Evolutionary conservation across 2,797 vertebrate genomes (phyloP), one percentile per base, ranked within the genome.

Genomic region (Falco rusticolus): DNA sequence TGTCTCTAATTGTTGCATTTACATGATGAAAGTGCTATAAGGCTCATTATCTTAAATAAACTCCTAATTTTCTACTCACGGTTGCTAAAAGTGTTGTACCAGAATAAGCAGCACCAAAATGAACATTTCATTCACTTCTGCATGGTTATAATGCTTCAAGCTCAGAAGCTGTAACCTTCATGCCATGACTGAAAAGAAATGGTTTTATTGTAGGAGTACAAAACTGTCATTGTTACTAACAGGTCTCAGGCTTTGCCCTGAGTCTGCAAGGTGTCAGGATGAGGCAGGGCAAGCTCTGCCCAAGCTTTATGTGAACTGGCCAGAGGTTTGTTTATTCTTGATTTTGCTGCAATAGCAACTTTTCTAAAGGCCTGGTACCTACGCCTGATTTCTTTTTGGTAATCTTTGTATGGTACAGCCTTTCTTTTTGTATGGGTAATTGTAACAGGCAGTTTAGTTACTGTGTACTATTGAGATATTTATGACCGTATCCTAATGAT

Each of bases 11-110:
- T 94, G 61, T 76, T 90, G 59, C 93, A 93, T 93, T 96, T 95
- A 77, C 81, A 85, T 91, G 75, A 89, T 79, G 78, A 65, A 95
- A 78, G 53, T 41, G 64, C 78, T 91, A 22, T 85, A 68, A 80
- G 78, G 71, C 75, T 93, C 87, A 87, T 92, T 95, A 93, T 93
- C 87, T 69, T 89, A 94, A 95, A 95, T 85, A 95, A 92, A 95
- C 78, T 82, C 70, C 74, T 66, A 76, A 94, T 96, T 96, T 96
- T 81, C 92, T 69, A 83, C 75, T 93, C 84, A 83, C 1, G 0
- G 84, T 77, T 87, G 61, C 81, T 85, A 60, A 57, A 92, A 87
- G 31, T 51, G 75, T 84, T 93, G 83, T 83, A 93, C 60, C 69
- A 90, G 87, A 83, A 80, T 47, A 79, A 89, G 71, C 86, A 93